Percentiles rank a stretch among this genome's conserved stretches.
Evolutionary conservation across 2,113 vertebrate species (phyloP).

Genomic region (Anhinga anhinga): DNA sequence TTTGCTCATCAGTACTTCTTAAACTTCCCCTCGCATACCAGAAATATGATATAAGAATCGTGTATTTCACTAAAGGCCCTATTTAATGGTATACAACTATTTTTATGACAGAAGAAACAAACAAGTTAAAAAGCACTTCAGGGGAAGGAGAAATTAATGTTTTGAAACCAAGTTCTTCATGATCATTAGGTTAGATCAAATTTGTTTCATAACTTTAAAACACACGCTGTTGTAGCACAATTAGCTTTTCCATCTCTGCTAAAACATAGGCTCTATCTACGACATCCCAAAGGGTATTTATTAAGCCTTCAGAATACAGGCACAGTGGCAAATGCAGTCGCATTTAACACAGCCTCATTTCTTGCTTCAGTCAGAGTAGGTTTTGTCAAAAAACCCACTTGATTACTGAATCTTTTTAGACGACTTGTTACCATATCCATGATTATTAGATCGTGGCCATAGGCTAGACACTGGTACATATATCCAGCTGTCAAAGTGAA

Average conservation of each 20-base stretch:
- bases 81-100: background rate
- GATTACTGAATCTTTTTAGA: slow-evolving; percentile 67
- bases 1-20: background rate
- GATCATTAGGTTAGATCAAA: background rate
- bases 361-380: slow-evolving; percentile 42
- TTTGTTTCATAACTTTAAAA: background rate
- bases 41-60: background rate
- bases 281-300: background rate
- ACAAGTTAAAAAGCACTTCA: background rate
- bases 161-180: background rate
- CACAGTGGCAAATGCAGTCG: background rate
- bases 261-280: background rate
- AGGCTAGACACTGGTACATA: slow-evolving; percentile 57
- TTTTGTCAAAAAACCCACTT: slow-evolving; percentile 48
- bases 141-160: background rate
- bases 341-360: slow-evolving; percentile 10
- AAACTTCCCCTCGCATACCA: background rate
- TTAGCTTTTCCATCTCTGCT: background rate
- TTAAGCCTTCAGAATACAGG: background rate
- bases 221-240: background rate
- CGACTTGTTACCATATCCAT: slow-evolving; percentile 49
- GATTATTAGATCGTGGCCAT: slow-evolving; percentile 66
- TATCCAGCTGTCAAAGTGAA: slow-evolving; percentile 67
- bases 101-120: background rate
- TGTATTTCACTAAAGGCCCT: background rate